Percentiles rank a stretch among this genome's conserved stretches.
Evolutionary conservation across 2,797 vertebrate genomes (phyloP).

Genomic region (Gadopsis marmoratus): DNA sequence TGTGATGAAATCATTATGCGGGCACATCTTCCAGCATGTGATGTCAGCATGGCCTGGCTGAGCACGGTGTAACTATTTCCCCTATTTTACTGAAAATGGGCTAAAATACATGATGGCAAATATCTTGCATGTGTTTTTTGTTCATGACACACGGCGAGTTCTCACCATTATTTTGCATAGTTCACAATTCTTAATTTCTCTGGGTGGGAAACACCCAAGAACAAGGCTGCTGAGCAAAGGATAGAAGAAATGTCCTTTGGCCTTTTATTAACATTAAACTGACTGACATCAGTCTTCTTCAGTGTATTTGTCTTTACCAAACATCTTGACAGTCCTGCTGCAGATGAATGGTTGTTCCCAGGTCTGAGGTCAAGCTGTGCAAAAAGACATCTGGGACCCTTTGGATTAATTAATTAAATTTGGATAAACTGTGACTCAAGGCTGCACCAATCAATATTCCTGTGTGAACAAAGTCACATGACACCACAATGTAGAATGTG

Average conservation of each 20-base stretch:
- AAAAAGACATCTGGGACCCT: neutral
- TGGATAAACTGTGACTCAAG: neutral
- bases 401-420: neutral
- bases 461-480: neutral
- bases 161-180: neutral
- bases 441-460: neutral
- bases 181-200: conserved; percentile 2
- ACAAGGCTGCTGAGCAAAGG: neutral
- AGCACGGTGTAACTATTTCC: conserved; percentile 12
- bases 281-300: neutral
- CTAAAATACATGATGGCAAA: conserved; percentile 38
- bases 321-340: neutral
- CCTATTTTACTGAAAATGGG: conserved; percentile 14
- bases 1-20: conserved; percentile 58
- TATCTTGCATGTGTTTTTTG: conserved; percentile 18
- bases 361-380: neutral
- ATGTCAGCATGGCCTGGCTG: conserved; percentile 46
- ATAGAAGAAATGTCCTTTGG: neutral
- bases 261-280: neutral
- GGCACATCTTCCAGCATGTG: conserved; percentile 53
- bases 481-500: neutral
- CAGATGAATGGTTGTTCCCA: neutral
- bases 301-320: neutral
- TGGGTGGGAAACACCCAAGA: neutral
- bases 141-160: conserved; percentile 26